Evolutionary conservation across 2,888 invertebrate genomes (phyloP), one percentile per base, ranked within the genome.

Genomic region (Tenthredo distinguenda): DNA sequence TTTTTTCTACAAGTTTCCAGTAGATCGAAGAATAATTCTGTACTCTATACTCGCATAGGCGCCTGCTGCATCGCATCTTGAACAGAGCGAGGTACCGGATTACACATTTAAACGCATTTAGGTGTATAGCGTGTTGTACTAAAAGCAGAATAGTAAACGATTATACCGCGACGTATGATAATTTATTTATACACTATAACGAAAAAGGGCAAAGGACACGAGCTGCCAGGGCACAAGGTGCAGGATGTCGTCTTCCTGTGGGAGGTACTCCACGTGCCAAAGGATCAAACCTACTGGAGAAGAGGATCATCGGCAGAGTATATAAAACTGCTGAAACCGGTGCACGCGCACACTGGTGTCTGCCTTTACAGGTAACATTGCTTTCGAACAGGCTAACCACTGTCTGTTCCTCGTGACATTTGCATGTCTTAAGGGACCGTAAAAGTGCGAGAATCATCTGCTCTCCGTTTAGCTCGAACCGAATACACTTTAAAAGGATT

Each of bases 211-310:
- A 62, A 76, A 76, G 84, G 84, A 84, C 62, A 84, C 26, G 26
- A 72, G 84, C n/a, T 55, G 37, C 21, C 18, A 74, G 74, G 76
- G 40, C 71, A 84, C 72, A 86, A 86, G 85, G 86, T 87, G 85
- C 84, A 86, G 86, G 87, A 87, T 85, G 86, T 82, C 74, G 84
- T 86, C 87, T 88, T 88, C 87, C 88, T 86, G 87, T 88, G 87
- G 87, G 88, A 88, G 88, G 87, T 85, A 74, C 85, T 86, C 86
- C 88, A 88, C 87, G 88, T 88, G 88, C 87, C 86, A 84, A 71
- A 84, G 85, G 86, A 86, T 87, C 68, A 83, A 83, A 83, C 83
- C 83, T 83, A 34, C 62, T n/a, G 34, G 37, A 65, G 47, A 47
- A 47, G 83, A 83, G 65, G 83, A 83, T 83, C 83, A 50, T 83